Base-by-base conservation (phyloP, 1,140 invertebrate genomes). In the Apis dorsata region DNA sequence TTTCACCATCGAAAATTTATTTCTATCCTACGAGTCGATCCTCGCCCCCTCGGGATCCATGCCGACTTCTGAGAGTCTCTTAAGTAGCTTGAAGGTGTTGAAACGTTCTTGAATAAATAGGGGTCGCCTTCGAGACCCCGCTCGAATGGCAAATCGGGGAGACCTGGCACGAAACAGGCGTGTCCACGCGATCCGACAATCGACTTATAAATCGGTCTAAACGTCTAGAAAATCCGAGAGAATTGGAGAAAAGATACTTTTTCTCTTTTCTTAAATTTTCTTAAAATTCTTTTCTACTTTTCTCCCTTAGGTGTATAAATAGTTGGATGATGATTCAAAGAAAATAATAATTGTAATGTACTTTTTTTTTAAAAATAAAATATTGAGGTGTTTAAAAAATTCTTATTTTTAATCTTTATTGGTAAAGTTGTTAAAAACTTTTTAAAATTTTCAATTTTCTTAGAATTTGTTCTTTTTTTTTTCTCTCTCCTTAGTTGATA, bases 51-150 rank as follows among this genome's bases (percentile, higher is more conserved):
- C 63, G 65, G 81, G 74, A 82, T 77, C 28, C 28, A 17, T 28
- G 73, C 80, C 75, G 81, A 85, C 72, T 71, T 65, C 44, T 62
- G 68, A 77, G 82, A 65, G 70, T 77, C 81, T 81, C 79, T 85
- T 79, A 85, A 85, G 77, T 69, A 87, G 80, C 63, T 63, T 21
- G 62, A 76, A 81, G 81, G 86, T 87, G 86, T 85, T 63, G 86
- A 86, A 87, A 87, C 85, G 84, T 70, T 87, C 84, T 83, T 87
- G 81, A 83, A 86, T 87, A 86, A 86, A 80, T 85, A 80, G 84
- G 73, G 62, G 44, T 78, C 55, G 80, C 10, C 57, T 57, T 17
- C 69, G 65, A 70, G 44, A n/a, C 11, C 65, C 55, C 17, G 71
- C 62, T 66, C 68, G 86, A 87, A 85, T 83, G 79, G 73, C 51